Evolutionary conservation across 2,797 vertebrate genomes (phyloP).

Genomic region (Gymnothorax reevesii): DNA sequence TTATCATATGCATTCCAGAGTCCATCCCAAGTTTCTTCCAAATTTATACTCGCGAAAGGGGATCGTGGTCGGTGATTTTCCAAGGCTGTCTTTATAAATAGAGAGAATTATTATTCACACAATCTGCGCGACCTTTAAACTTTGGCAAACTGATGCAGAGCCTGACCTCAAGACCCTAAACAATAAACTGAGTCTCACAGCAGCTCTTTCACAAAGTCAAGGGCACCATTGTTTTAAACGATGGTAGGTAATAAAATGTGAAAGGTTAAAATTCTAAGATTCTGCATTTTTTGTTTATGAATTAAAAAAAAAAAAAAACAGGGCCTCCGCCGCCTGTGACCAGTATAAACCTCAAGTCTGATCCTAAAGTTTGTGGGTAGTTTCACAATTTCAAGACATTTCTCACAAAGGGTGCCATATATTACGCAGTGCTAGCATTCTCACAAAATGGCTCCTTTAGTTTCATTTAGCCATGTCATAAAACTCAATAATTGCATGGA

Average conservation of each 20-base stretch:
- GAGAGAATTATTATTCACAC: constrained; percentile 29
- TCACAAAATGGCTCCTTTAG: background rate
- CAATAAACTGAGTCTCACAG: constrained; percentile 23
- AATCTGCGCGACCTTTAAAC: constrained; percentile 35
- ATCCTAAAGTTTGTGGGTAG: constrained; percentile 6
- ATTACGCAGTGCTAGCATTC: background rate
- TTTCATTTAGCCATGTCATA: constrained; percentile 6
- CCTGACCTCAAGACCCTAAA: background rate
- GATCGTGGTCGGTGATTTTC: constrained; percentile 16
- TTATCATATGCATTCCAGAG: constrained; percentile 1
- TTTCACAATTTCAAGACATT: background rate
- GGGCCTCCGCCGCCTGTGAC: constrained; percentile 30
- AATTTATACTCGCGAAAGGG: constrained; percentile 18
- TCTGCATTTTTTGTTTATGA: constrained; percentile 40
- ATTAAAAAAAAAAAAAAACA: constrained; percentile 26
- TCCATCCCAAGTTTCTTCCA: constrained; percentile 21
- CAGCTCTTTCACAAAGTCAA: constrained; percentile 24
- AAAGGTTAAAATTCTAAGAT: constrained; percentile 43
- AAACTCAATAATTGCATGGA: constrained; percentile 12
- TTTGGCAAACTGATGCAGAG: constrained; percentile 21
- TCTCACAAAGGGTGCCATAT: constrained; percentile 7
- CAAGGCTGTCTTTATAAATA: constrained; percentile 35
- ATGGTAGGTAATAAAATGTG: constrained; percentile 4
- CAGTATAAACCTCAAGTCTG: background rate
- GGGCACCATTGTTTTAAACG: constrained; percentile 27